Evolutionary conservation across 2,113 vertebrate species (phyloP).

Genomic region (Brachyhypopomus occidentalis): DNA sequence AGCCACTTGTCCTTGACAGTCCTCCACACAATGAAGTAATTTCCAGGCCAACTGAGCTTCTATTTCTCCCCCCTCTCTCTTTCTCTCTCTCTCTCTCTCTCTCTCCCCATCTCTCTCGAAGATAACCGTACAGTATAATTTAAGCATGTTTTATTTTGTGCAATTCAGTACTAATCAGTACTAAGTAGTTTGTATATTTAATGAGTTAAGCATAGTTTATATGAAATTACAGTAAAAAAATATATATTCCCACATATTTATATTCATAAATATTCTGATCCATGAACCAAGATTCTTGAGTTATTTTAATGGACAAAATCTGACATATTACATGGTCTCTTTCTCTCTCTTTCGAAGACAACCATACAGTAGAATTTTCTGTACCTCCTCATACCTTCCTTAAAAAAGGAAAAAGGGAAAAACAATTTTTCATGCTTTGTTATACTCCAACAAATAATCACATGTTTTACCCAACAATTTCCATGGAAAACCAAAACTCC

Average conservation of each 20-base stretch:
- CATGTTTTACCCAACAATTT: no score
- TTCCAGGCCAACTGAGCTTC: slow-evolving; percentile 7
- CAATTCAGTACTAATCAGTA: no score
- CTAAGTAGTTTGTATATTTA: no score
- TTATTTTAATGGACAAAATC: no score
- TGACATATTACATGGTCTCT: background rate
- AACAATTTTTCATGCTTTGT: background rate
- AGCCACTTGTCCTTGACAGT: slow-evolving; percentile 21
- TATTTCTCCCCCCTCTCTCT: slow-evolving; percentile 5
- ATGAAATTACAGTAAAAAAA: no score
- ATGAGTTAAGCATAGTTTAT: no score
- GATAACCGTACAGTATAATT: background rate
- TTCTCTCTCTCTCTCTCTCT: slow-evolving; percentile 11
- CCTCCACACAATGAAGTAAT: slow-evolving; percentile 25
- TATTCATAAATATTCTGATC: no score
- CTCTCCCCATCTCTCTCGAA: background rate
- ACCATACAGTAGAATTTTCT: background rate
- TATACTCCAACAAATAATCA: no score
- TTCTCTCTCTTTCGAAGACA: slow-evolving; percentile 11
- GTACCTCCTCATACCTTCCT: background rate
- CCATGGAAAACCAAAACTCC: no score
- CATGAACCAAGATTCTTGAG: no score
- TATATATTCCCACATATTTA: no score
- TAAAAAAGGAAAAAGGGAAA: background rate
- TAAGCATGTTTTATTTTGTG: no score